These are phyloP conservation scores for Benthosema pterotum DNA, from an alignment of 2,797 vertebrate species.

Conservation along the genomic window DNA sequence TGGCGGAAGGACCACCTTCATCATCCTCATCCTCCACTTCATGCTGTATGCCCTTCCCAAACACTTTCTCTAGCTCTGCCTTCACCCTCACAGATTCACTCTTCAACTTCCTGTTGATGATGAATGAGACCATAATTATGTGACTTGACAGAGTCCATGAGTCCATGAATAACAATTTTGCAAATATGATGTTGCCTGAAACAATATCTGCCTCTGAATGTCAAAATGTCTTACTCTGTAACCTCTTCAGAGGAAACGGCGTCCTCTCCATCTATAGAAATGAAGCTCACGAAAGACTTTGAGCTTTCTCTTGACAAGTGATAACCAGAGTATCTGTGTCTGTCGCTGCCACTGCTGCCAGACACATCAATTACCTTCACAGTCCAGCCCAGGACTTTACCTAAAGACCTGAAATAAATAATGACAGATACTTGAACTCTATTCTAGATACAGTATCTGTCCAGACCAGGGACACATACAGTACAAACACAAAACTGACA, in stretches of 20 bases:
- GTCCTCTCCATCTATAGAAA: conserved; percentile 27
- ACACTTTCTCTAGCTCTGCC: conserved; percentile 62
- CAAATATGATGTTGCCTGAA: too few species aligned
- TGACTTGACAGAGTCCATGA: too few species aligned
- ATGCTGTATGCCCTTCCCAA: conserved; percentile 48
- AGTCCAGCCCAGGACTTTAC: conserved; percentile 64
- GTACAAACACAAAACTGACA: background rate
- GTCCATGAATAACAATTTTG: too few species aligned
- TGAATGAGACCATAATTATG: too few species aligned
- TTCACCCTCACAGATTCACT: conserved; percentile 47
- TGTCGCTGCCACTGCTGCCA: conserved; percentile 24
- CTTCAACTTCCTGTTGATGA: conserved; percentile 57
- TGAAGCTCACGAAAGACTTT: conserved; percentile 64
- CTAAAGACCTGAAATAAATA: conserved; percentile 66
- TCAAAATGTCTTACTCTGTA: conserved; percentile 58
- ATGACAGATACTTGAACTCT: background rate
- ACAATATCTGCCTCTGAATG: background rate
- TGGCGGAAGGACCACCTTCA: conserved; percentile 10
- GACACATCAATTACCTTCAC: conserved; percentile 61
- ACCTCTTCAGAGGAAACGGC: conserved; percentile 58
- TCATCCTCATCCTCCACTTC: conserved; percentile 6
- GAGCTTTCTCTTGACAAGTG: conserved; percentile 16
- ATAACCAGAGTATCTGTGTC: conserved; percentile 13
- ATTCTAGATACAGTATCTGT: background rate
- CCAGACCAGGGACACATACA: background rate